Base-by-base conservation (phyloP, 2,797 vertebrate species). In the Acestrorhynchus altus region DNA sequence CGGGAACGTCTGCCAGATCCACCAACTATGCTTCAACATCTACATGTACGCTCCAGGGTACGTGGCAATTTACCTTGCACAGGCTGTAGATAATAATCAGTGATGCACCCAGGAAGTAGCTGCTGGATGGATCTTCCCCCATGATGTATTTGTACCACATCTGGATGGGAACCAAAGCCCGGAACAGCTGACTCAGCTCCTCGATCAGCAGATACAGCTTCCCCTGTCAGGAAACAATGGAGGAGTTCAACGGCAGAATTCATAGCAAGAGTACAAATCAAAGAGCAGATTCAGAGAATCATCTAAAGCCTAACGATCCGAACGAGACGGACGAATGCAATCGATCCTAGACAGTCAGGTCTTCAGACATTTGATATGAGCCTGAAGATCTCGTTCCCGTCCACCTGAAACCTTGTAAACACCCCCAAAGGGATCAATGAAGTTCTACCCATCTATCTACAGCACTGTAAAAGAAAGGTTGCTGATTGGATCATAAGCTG, bases 111-210 rank as follows among this genome's bases (percentile, higher is more conserved):
- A 99, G 93, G 89, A 99, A 95, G 91, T 98, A 98, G 86, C 96
- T 96, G 90, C 91, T 95, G 59, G 97, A 96, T 0, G 97, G 94
- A 80, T 98, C 96, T 0, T 97, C 97, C 4, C 96, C 96, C 95
- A 99, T 96, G 90, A 99, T 98, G 93, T 98, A 99, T 81, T 98
- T 97, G 86, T 98, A 99, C 98, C 98, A 99, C 76, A 99, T 90
- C 94, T 98, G 98, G 93, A 99, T 96, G 83, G 98, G 98, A 35
- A 98, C 95, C 13, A 99, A 91, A 0, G 96, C 97, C 9, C 98
- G 95, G 86, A 98, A 96, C 83, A 99, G 94, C 92, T 99, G 97
- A 93, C 98, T 99, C 90, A 98, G 90, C 90, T 99, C 98, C 89
- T 99, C 98, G 1, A 99, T 97, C 81, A 98, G 82, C 90, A 99